Evolutionary conservation across 2,113 vertebrate genomes (phyloP), one percentile per base, ranked within the genome.

Genomic region (Syngnathoides biaculeatus): DNA sequence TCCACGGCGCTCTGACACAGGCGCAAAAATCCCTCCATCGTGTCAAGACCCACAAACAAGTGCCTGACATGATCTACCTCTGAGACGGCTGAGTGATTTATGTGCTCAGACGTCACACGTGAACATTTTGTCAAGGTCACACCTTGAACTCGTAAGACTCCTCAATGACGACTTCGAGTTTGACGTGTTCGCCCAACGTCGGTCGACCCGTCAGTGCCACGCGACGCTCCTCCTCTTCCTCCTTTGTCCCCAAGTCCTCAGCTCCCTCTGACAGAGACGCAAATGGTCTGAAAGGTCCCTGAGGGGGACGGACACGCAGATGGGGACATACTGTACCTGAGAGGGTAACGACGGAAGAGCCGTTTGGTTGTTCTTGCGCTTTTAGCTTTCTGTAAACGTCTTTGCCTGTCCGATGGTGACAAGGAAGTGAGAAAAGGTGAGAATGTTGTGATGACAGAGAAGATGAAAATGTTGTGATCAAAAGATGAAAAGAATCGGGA

Each of bases 81-180:
- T 5, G 30, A 35, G 30, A 5, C 30, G 6, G 30, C 30, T 35
- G 30, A 35, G 30, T 35, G 30, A 35, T 35, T 35, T 35, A 35
- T 35, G 30, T 35, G 30, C 6, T 35, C 30, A 35, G 30, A 35
- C 20, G 20, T n/a, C n/a, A 15, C 19, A n/a, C 19, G 1, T 1
- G 13, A 48, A 9, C 7, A 9, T 50, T 30, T 8, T 24, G 12
- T 59, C 64, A 30, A 11, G 20, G 10, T 27, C 22, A 3, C 40
- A 98, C 97, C 95, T 99, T 99, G 84, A 99, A 99, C 83, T 99
- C 96, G 0, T 99, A 98, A 1, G 97, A 98, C 80, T 98, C 97
- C 85, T 99, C 95, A 11, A 99, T 95, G 86, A 95, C 88, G 52
- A 98, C 88, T 89, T 98, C 96, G 2, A 99, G 90, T 73, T 89